These are phyloP conservation scores for Eledone cirrhosa DNA, from an alignment of 2,888 invertebrate genomes.

Conservation along the genomic window DNA sequence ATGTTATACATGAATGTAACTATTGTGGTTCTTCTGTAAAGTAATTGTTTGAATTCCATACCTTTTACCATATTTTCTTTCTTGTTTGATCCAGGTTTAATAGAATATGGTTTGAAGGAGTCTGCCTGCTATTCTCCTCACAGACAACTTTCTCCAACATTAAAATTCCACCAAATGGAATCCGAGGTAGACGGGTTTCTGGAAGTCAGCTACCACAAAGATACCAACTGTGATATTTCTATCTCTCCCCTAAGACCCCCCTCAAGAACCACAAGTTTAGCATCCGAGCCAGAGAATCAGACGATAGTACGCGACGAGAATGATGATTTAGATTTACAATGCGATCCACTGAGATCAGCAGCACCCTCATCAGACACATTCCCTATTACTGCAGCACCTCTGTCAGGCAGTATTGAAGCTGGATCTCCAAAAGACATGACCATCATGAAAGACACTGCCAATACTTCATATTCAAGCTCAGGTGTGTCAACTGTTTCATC, in stretches of 20 bases:
- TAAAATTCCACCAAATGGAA: slow-evolving; percentile 35
- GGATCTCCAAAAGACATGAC: neutral
- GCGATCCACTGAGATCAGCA: neutral
- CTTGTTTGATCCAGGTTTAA: slow-evolving; percentile 70
- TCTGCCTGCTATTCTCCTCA: slow-evolving; percentile 77
- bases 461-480: no score
- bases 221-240: slow-evolving; percentile 10
- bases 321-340: neutral
- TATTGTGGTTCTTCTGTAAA: no score
- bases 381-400: neutral
- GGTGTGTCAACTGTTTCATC: neutral
- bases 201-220: slow-evolving; percentile 53
- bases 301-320: slow-evolving; percentile 13
- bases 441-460: neutral
- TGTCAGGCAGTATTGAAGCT: no score
- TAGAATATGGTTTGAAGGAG: slow-evolving; percentile 83
- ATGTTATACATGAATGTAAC: no score
- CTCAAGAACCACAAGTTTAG: neutral
- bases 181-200: slow-evolving; percentile 51
- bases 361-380: neutral
- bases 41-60: no score
- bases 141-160: slow-evolving; percentile 55
- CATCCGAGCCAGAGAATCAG: slow-evolving; percentile 23
- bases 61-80: no score
- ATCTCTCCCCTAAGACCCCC: neutral